Evolutionary conservation across 2,113 vertebrate genomes (phyloP).

Genomic region (Apistogramma diplotaenia): DNA sequence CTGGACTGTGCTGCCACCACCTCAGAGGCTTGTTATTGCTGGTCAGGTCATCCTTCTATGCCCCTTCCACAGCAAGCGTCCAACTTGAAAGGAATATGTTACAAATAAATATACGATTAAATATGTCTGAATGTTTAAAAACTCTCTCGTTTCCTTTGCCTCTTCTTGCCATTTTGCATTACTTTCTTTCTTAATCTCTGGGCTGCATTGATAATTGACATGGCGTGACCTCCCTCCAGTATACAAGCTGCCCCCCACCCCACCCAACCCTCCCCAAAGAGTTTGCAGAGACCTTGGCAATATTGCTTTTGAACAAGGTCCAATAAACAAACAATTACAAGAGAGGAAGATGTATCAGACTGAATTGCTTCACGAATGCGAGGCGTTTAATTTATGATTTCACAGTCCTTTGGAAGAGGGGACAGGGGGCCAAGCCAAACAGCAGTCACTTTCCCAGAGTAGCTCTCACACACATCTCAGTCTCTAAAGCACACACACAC

Average conservation of each 20-base stretch:
- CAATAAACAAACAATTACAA: constrained; percentile 81
- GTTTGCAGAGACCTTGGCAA: constrained; percentile 54
- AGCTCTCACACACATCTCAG: constrained; percentile 15
- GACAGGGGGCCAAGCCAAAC: constrained; percentile 65
- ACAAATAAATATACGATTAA: neutral
- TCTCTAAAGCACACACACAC: neutral
- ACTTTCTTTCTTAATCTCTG: constrained; percentile 1
- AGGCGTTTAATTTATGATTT: constrained; percentile 79
- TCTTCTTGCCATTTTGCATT: neutral
- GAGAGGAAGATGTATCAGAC: constrained; percentile 66
- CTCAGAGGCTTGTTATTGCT: constrained; percentile 35
- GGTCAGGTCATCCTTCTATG: constrained; percentile 29
- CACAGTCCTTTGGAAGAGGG: constrained; percentile 70
- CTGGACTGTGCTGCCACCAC: constrained; percentile 55
- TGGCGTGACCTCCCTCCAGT: constrained; percentile 29
- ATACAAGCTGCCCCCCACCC: constrained; percentile 14
- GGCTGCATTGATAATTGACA: constrained; percentile 27
- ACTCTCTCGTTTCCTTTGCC: neutral
- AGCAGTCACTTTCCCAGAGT: constrained; percentile 65
- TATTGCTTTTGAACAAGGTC: constrained; percentile 71
- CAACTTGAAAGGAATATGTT: neutral
- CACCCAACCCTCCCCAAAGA: constrained; percentile 5
- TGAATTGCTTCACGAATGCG: constrained; percentile 67
- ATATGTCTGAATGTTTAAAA: neutral
- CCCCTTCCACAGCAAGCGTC: constrained; percentile 12